Evolutionary conservation across 2,888 invertebrate species (phyloP), one percentile per base, ranked within the genome.

Genomic region (Cosmorhoe ocellata): DNA sequence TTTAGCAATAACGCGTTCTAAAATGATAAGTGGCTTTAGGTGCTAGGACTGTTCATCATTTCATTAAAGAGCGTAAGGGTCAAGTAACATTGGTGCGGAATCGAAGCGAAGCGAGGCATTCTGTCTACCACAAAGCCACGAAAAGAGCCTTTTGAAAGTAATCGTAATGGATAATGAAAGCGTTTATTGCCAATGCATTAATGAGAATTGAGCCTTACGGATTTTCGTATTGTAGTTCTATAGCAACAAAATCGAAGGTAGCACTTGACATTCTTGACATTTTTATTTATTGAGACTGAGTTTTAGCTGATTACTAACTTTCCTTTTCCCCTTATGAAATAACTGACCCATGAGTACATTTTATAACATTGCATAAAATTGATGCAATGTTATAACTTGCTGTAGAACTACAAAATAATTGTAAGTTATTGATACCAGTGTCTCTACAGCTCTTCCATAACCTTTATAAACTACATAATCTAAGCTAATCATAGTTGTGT

Each of bases 321-420:
- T 18, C n/a, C n/a, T n/a, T n/a, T n/a, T n/a, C n/a, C n/a, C n/a
- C n/a, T 18, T 18, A 18, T 3, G 18, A 2, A 18, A 18, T 3
- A 3, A 18, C 4, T 18, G 18, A 18, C 18, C 18, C 4, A 18
- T 18, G 18, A 18, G 18, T 18, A n/a, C n/a, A n/a, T n/a, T n/a
- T n/a, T 18, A 3, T 18, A 4, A n/a, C n/a, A 10, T 30, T 32
- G 18, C 22, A 22, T 18, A 18, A 18, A 18, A 18, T 18, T 18
- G 18, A 18, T 4, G 2, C 4, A 18, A 3, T 18, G 18, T 18
- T 18, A 4, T 18, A 18, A 18, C 61, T 71, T 76, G 71, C 71
- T 74, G 66, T 73, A 61, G 66, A 61, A 71, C 66, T 66, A 65
- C 63, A 66, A 56, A 65, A 54, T 69, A 64, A 57, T 62, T 71